These are phyloP conservation scores for Catostylus mosaicus DNA, from an alignment of 30 jellyfish, hydroid and myxozoan species.

Conservation along the genomic window DNA sequence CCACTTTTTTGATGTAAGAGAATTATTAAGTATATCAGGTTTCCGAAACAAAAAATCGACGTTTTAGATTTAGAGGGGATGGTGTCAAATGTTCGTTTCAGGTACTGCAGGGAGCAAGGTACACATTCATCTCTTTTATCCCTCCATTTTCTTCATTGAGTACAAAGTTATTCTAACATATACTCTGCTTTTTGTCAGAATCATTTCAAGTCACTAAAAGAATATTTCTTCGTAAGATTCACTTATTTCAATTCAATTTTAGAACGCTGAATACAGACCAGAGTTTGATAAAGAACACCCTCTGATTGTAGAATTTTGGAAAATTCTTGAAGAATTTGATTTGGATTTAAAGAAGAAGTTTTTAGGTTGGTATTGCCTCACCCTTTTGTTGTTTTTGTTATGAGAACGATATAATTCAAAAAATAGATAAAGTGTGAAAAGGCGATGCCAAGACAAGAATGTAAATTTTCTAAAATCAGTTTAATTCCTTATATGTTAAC, in stretches of 20 bases:
- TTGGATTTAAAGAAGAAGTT: slow-evolving; percentile 75
- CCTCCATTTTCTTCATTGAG: not conserved
- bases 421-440: not conserved
- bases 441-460: not conserved
- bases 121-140: no score
- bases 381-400: not conserved
- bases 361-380: slow-evolving; percentile 6
- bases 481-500: not conserved
- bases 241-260: slow-evolving; percentile 11
- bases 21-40: no score
- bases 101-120: not conserved
- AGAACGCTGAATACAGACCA: slow-evolving; percentile 70
- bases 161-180: not conserved
- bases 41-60: no score
- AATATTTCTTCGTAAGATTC: not conserved
- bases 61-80: no score
- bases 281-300: slow-evolving; percentile 75
- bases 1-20: no score
- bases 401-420: not conserved
- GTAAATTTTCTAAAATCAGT: not conserved
- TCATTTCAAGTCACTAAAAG: not conserved
- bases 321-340: slow-evolving; percentile 66
- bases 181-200: no score
- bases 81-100: no score
- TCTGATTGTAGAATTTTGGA: slow-evolving; percentile 74